Conservation (phyloP, 2,797 vertebrate genomes). For the Lates japonicus region DNA sequence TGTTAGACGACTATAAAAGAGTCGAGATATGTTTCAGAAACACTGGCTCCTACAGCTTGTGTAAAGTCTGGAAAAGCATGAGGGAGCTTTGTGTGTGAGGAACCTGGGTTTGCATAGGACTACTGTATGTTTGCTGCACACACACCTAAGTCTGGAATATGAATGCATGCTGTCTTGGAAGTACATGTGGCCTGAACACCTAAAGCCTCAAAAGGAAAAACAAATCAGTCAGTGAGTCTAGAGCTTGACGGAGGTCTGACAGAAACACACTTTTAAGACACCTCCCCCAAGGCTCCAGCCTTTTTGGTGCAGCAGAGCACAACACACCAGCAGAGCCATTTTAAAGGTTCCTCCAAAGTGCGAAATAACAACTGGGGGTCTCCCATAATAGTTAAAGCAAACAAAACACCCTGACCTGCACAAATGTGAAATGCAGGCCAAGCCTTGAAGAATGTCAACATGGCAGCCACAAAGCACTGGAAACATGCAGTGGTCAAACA, state of each 20-base stretch:
- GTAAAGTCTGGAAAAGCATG: constrained; percentile 59
- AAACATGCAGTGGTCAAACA: constrained; percentile 59
- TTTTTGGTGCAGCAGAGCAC: constrained; percentile 61
- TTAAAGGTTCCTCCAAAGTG: constrained; percentile 76
- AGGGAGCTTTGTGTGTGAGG: constrained; percentile 28
- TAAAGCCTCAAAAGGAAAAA: constrained; percentile 24
- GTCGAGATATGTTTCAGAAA: constrained; percentile 63
- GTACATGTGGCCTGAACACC: constrained; percentile 14
- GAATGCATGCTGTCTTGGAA: constrained; percentile 39
- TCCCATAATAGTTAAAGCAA: constrained; percentile 80
- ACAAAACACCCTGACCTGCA: constrained; percentile 74
- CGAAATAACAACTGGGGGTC: constrained; percentile 81
- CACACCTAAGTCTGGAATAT: constrained; percentile 34
- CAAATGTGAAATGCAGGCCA: constrained; percentile 79
- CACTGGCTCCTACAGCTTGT: constrained; percentile 49
- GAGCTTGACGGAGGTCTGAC: constrained; percentile 40
- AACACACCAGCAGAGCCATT: constrained; percentile 62
- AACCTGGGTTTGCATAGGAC: constrained; percentile 51
- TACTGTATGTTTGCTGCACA: constrained; percentile 58
- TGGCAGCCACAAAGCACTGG: constrained; percentile 66
- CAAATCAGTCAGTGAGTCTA: constrained; percentile 33
- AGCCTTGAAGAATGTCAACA: constrained; percentile 82
- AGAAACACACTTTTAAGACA: constrained; percentile 39
- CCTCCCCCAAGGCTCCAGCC: constrained; percentile 56
- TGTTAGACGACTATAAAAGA: constrained; percentile 48